A percentile compares a stretch with the other conserved stretches of the same genome.
Conservation (phyloP, 1,140 invertebrate species). For the Caenorhabditis elegans region WBcel235 BX284604.4:10174501-10175000, state of each 20-base stretch:
- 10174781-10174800: too few relatives aligned
- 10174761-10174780: too few relatives aligned
- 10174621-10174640: background rate
- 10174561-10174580: conserved; percentile 28
- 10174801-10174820: background rate
- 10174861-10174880: too few relatives aligned
- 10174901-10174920: too few relatives aligned
- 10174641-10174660: background rate
- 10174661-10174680: conserved; percentile 5
- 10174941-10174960: too few relatives aligned
- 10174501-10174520: background rate
- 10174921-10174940: too few relatives aligned
- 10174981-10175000: too few relatives aligned
- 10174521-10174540: conserved; percentile 19
- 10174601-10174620: background rate
- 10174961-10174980: too few relatives aligned
- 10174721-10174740: too few relatives aligned
- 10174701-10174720: background rate
- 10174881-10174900: too few relatives aligned
- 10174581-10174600: background rate
- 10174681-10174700: background rate
- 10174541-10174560: conserved; percentile 17
- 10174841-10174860: too few relatives aligned
- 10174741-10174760: too few relatives aligned
- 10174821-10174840: background rate